A percentile compares a stretch with the other conserved stretches of the same genome.
These are phyloP conservation scores for Eulimnadia texana DNA, from an alignment of 1,140 invertebrate genomes.

Conservation along the genomic window DNA sequence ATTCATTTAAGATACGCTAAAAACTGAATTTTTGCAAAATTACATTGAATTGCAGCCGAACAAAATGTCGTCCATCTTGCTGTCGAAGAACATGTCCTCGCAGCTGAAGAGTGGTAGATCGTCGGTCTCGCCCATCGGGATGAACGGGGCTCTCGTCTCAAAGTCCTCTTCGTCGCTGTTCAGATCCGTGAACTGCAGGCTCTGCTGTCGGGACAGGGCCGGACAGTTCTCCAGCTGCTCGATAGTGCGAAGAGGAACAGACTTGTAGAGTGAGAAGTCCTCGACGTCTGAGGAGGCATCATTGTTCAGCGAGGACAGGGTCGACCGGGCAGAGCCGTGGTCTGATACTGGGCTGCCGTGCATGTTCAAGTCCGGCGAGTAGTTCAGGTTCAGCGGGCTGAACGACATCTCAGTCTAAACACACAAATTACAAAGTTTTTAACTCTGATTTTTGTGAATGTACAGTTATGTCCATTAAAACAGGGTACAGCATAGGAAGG, in stretches of 20 bases:
- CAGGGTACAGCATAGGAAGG: too few relatives aligned
- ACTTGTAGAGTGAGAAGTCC: not conserved
- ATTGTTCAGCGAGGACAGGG: not conserved
- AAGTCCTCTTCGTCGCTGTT: conserved; percentile 41
- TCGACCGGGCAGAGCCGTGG: not conserved
- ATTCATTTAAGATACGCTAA: not conserved
- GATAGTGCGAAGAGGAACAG: not conserved
- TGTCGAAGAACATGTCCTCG: conserved; percentile 18
- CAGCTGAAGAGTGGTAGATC: conserved; percentile 57
- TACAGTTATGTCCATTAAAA: too few relatives aligned
- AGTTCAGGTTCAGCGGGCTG: not conserved
- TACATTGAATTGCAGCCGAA: not conserved
- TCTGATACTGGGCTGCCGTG: not conserved
- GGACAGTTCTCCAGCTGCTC: not conserved
- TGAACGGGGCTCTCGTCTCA: conserved; percentile 65
- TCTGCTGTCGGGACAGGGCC: conserved; percentile 1
- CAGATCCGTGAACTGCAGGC: not conserved
- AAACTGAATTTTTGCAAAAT: not conserved
- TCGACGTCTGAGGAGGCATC: not conserved
- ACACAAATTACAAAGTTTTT: not conserved
- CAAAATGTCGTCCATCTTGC: not conserved
- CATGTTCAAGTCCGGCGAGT: not conserved
- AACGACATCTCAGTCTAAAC: not conserved
- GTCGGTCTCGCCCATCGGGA: conserved; percentile 49
- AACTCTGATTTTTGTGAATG: not conserved